A percentile compares a stretch with the other conserved stretches of the same genome.
These are phyloP conservation scores for Montipora cactus DNA, from an alignment of 64 coral and sea anemone species.

Conservation along the genomic window DNA sequence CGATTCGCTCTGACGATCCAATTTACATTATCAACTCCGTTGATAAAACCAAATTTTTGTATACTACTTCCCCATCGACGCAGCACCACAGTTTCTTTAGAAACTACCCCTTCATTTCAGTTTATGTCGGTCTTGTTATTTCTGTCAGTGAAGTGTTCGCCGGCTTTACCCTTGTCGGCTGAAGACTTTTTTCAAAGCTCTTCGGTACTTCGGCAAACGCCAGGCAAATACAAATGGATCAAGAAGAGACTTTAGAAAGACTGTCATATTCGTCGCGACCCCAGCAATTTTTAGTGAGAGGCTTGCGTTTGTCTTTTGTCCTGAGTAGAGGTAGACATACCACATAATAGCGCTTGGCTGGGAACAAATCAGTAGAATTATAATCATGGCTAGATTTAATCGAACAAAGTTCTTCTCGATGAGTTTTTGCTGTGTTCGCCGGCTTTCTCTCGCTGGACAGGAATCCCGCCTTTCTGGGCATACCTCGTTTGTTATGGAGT, in stretches of 20 bases:
- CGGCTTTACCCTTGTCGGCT: background rate
- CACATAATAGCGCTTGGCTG: conserved; percentile 63
- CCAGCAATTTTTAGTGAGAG: conserved; percentile 17
- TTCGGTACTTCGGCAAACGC: conserved; percentile 79
- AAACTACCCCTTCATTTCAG: too few species aligned
- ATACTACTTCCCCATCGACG: too few species aligned
- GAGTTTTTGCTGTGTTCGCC: background rate
- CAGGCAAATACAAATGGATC: conserved; percentile 84
- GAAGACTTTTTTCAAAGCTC: conserved; percentile 57
- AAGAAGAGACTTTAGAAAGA: conserved; percentile 76
- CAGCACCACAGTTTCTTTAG: too few species aligned
- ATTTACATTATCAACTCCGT: too few species aligned
- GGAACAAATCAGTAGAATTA: conserved; percentile 64
- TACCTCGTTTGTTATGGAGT: background rate
- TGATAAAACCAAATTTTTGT: too few species aligned
- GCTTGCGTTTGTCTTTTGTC: background rate
- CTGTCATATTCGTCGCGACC: conserved; percentile 43
- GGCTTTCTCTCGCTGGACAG: background rate
- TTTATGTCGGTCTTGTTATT: background rate
- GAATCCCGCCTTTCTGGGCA: background rate
- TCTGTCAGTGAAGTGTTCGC: background rate
- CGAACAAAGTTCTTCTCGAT: conserved; percentile 72
- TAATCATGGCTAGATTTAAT: conserved; percentile 77
- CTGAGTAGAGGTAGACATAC: conserved; percentile 49
- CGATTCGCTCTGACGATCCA: too few species aligned